Evolutionary conservation across 2,888 invertebrate species (phyloP), one percentile per base, ranked within the genome.

Genomic region (Mayetiola destructor): DNA sequence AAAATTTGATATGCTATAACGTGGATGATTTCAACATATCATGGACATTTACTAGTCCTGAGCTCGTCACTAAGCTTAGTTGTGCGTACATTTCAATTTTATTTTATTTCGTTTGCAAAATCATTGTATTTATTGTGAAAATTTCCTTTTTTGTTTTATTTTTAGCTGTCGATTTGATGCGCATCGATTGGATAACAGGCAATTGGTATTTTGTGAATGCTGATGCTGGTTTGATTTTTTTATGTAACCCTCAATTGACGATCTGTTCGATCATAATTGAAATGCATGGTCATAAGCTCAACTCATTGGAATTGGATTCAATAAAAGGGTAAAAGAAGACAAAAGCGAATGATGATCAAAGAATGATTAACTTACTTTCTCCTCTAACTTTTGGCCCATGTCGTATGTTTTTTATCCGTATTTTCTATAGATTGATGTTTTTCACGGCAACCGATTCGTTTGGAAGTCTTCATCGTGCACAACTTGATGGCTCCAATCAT

Each of bases 131-230:
- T 36, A 12, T 36, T 36, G 36, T 36, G 12, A 3, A 36, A 36
- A 10, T 20, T 29, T 32, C 3, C 56, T 2, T 20, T 54, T 56
- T 36, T 39, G 57, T 59, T 62, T 55, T 59, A 60, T 58, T 63
- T 67, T 60, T 70, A 84, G 86, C 80, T 61, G 82, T 89, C 61
- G 81, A 80, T 61, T 84, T 85, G 67, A 76, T 91, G 65, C 82
- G 83, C 6, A 70, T 84, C 61, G 92, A 93, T 73, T 93, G 92
- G 92, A 74, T 89, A 58, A 80, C 86, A 16, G 80, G 80, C 64
- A 89, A 89, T 75, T 90, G 89, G 88, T 93, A 90, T 74, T 79
- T 89, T 68, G 74, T 83, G 64, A 88, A 86, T 71, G 79, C 77
- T 64, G 75, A 74, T 57, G 77, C 80, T 61, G 82, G 81, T 66